A percentile compares a stretch with the other conserved stretches of the same genome.
Evolutionary conservation across 2,113 vertebrate species (phyloP).

Genomic region (Scopus umbretta): DNA sequence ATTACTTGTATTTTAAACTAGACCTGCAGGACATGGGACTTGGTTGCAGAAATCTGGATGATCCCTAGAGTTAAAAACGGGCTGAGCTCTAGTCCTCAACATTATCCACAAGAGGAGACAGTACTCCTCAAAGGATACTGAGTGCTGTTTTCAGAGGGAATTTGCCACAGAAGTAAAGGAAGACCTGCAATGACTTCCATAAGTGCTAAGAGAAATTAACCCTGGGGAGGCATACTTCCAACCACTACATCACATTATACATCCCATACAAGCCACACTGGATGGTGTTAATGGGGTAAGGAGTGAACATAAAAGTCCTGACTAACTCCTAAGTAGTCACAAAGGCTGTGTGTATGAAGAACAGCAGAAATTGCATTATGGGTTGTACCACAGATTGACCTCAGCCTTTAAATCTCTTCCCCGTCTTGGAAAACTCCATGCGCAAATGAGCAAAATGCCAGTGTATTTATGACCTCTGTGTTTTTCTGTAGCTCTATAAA

Average conservation of each 20-base stretch:
- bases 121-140: background rate
- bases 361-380: background rate
- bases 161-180: background rate
- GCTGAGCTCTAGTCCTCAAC: background rate
- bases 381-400: background rate
- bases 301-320: background rate
- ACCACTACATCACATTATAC: background rate
- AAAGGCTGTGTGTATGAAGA: background rate
- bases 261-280: background rate
- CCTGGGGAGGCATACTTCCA: background rate
- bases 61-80: background rate
- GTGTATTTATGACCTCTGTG: background rate
- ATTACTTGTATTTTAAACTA: background rate
- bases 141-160: background rate
- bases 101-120: background rate
- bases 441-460: background rate
- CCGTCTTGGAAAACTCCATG: background rate
- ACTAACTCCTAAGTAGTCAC: rapidly evolving
- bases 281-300: background rate
- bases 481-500: background rate
- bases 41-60: background rate
- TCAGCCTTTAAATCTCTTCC: background rate
- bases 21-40: background rate
- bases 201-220: background rate
- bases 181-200: background rate